phyloP scores from a whole-genome alignment of 2,113 vertebrate species.

The Naja naja region DNA sequence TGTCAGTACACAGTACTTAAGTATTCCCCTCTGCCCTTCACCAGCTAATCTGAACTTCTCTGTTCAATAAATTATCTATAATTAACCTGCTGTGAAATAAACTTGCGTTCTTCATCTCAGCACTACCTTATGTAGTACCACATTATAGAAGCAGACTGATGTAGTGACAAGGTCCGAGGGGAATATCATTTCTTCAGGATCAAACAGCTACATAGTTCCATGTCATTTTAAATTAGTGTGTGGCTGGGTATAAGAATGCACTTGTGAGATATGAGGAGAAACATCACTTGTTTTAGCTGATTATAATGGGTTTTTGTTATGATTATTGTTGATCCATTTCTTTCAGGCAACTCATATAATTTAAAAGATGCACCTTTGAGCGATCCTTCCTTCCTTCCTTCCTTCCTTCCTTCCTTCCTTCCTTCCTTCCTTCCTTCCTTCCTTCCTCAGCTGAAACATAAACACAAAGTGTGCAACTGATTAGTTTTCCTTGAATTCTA shows the following conservation, averaged over 20 bases:
- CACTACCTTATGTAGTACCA: constrained; percentile 39
- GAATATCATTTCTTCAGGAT: constrained; percentile 28
- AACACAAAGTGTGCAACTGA: background rate
- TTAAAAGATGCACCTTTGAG: constrained; percentile 1
- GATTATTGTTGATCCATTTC: background rate
- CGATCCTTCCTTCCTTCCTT: background rate
- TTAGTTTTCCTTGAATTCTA: background rate
- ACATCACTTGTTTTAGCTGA: background rate
- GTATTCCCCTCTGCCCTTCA: background rate
- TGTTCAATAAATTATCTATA: constrained; percentile 34
- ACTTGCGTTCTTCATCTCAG: constrained; percentile 33
- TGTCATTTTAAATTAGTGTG: constrained; percentile 54
- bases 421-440: background rate
- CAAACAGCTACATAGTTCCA: constrained; percentile 41
- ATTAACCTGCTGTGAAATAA: constrained; percentile 46
- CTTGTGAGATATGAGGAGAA: constrained; percentile 1
- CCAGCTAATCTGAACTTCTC: background rate
- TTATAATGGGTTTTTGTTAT: background rate
- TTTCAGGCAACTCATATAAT: background rate
- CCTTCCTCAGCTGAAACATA: background rate
- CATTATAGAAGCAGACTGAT: constrained; percentile 15
- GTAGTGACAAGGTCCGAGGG: constrained; percentile 10
- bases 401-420: background rate
- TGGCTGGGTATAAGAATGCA: constrained; percentile 23
- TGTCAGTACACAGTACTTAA: background rate